A percentile compares a stretch with the other conserved stretches of the same genome.
phyloP scores from a whole-genome alignment of 2,113 vertebrate genomes.

The Speoplatyrhinus poulsoni region DNA sequence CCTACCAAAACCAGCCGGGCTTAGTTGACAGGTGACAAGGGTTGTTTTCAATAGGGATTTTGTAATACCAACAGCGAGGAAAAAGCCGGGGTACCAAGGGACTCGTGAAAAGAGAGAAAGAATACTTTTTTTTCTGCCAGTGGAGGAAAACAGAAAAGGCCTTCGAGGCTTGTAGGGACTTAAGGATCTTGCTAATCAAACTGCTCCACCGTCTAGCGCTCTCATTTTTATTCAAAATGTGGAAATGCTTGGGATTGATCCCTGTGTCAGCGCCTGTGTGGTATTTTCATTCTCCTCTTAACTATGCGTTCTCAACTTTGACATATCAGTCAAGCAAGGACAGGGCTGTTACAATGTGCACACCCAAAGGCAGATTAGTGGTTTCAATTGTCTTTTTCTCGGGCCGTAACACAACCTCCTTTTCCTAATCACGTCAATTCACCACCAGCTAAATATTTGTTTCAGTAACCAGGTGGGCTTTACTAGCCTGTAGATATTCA shows the following conservation, averaged over 20 bases:
- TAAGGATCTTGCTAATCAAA: constrained; percentile 76
- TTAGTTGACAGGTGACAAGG: constrained; percentile 87
- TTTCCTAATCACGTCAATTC: constrained; percentile 2
- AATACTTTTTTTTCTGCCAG: constrained; percentile 74
- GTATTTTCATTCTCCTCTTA: constrained; percentile 70
- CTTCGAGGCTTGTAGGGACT: constrained; percentile 65
- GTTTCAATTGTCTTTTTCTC: constrained; percentile 54
- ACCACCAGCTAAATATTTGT: not conserved
- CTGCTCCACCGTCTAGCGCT: constrained; percentile 76
- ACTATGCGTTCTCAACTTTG: constrained; percentile 68
- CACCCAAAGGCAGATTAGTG: constrained; percentile 50
- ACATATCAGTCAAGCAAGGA: constrained; percentile 76
- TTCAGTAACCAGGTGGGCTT: not conserved
- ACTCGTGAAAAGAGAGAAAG: constrained; percentile 81
- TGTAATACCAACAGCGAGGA: constrained; percentile 84
- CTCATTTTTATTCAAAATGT: constrained; percentile 78
- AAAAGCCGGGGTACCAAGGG: constrained; percentile 76
- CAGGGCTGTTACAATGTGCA: constrained; percentile 55
- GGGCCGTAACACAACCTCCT: constrained; percentile 34
- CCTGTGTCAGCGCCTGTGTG: constrained; percentile 80
- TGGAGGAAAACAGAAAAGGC: constrained; percentile 72
- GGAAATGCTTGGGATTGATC: constrained; percentile 78
- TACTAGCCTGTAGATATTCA: not conserved
- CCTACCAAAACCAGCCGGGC: constrained; percentile 82
- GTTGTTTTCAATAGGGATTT: constrained; percentile 84